phyloP scores from a whole-genome alignment of 2,113 vertebrate species.

The Chaetorhynchus papuensis region DNA sequence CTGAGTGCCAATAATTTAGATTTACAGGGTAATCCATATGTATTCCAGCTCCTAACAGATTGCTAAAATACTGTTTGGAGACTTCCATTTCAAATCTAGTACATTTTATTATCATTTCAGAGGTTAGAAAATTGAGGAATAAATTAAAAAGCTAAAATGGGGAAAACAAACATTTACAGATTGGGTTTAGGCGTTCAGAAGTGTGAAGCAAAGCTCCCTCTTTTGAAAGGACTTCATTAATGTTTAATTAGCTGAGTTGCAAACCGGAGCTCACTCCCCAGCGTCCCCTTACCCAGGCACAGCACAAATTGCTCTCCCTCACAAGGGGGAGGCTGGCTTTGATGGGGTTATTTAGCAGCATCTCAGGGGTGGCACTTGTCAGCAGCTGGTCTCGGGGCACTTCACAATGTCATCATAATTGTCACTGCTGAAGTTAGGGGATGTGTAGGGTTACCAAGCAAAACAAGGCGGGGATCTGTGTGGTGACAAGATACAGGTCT shows the following conservation, averaged over 20 bases:
- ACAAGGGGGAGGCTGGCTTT: rapidly evolving
- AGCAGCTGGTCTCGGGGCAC: neutral
- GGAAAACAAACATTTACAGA: slow-evolving; percentile 54
- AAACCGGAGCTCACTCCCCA: neutral
- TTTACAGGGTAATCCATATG: slow-evolving; percentile 58
- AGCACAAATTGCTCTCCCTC: rapidly evolving
- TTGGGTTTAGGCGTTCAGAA: neutral
- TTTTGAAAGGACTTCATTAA: slow-evolving; percentile 18
- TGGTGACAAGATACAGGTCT: neutral
- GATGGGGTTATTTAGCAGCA: neutral
- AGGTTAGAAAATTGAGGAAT: slow-evolving; percentile 52
- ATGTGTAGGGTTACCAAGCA: neutral
- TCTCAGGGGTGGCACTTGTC: neutral
- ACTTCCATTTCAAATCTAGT: slow-evolving; percentile 43
- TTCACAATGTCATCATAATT: neutral
- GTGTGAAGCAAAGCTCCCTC: neutral
- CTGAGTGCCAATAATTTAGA: slow-evolving; percentile 53
- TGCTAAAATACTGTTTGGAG: slow-evolving; percentile 38
- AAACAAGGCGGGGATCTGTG: neutral
- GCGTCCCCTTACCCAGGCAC: neutral
- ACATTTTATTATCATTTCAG: slow-evolving; percentile 39
- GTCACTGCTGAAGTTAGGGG: neutral
- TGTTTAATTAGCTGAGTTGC: slow-evolving; percentile 39
- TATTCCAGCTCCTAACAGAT: slow-evolving; percentile 56
- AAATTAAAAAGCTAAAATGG: slow-evolving; percentile 59